These are phyloP conservation scores for Halcyon badia DNA, from an alignment of 2,797 vertebrate species.

Conservation along the genomic window DNA sequence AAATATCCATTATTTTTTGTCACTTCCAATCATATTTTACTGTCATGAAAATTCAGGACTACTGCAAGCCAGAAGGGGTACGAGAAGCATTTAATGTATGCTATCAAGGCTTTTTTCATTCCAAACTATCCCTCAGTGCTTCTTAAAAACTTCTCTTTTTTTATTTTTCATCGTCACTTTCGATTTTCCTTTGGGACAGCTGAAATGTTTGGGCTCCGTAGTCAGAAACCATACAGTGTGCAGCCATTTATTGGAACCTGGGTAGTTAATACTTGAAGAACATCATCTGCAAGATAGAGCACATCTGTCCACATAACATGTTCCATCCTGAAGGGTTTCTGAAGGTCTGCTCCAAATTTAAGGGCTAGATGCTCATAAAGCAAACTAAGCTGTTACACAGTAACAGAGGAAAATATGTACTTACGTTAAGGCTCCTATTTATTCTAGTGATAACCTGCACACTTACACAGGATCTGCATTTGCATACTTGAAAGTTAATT, in stretches of 20 bases:
- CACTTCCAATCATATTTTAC: background rate
- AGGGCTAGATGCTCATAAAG: background rate
- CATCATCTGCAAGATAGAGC: background rate
- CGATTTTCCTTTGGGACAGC: background rate
- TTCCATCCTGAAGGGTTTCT: background rate
- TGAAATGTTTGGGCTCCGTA: background rate
- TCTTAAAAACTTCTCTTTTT: background rate
- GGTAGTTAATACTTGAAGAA: background rate
- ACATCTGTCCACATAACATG: background rate
- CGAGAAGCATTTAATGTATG: background rate
- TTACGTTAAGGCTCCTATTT: slow-evolving; percentile 7
- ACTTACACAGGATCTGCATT: background rate
- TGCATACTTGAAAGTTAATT: slow-evolving; percentile 54
- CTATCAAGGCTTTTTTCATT: background rate
- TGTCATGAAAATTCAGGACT: background rate
- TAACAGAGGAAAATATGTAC: background rate
- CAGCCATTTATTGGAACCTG: background rate
- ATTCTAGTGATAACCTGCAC: background rate
- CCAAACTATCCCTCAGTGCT: background rate
- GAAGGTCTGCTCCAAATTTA: background rate
- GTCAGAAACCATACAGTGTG: background rate
- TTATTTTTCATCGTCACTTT: background rate
- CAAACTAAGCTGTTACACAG: background rate
- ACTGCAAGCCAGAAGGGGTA: background rate
- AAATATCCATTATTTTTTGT: background rate